Percentiles rank a stretch among this genome's conserved stretches.
These are phyloP conservation scores for Ploceus nigricollis DNA, from an alignment of 2,113 vertebrate genomes.

Conservation along the genomic window DNA sequence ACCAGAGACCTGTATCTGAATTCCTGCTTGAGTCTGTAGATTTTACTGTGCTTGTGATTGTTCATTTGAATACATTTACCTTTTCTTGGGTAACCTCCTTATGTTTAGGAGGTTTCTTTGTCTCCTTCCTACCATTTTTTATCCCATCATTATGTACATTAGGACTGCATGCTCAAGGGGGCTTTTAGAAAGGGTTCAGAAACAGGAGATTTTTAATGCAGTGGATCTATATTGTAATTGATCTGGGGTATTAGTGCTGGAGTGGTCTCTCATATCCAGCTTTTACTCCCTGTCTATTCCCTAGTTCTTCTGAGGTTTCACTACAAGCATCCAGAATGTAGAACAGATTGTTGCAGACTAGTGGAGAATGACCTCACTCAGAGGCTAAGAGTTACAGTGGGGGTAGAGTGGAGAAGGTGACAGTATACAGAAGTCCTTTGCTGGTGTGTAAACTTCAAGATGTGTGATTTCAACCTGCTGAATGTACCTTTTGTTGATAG, in stretches of 20 bases:
- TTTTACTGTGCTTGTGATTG: neutral
- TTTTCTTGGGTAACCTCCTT: neutral
- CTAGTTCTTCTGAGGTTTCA: constrained; percentile 7
- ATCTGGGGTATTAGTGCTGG: neutral
- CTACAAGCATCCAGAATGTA: neutral
- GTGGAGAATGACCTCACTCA: neutral
- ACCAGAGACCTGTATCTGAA: neutral
- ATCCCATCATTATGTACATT: neutral
- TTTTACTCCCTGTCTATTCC: neutral
- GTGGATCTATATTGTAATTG: constrained; percentile 4
- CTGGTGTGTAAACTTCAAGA: neutral
- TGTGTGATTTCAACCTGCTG: neutral
- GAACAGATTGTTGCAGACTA: neutral
- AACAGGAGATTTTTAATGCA: neutral
- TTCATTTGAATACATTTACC: neutral
- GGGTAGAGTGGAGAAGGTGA: neutral
- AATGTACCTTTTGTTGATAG: neutral
- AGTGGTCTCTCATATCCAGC: neutral
- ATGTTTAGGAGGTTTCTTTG: neutral
- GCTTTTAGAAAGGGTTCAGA: neutral
- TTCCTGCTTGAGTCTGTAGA: neutral
- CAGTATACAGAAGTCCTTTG: neutral
- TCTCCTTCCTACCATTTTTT: neutral
- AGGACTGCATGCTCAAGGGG: neutral
- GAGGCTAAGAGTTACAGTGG: neutral